Evolutionary conservation across 2,797 vertebrate genomes (phyloP), one percentile per base, ranked within the genome.

Genomic region (Rhinatrema bivittatum): DNA sequence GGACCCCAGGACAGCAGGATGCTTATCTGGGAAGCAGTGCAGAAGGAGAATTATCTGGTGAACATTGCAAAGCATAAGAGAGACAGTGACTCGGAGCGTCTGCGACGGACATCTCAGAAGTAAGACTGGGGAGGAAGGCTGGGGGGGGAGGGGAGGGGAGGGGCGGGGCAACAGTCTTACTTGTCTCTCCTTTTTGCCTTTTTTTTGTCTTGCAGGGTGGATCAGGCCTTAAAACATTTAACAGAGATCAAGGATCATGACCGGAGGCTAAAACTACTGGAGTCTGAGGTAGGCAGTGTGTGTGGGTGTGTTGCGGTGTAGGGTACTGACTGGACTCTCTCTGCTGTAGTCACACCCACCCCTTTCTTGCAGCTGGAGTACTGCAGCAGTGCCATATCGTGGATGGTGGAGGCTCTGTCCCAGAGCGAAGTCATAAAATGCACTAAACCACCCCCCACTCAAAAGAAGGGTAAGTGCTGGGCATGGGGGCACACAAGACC

Each of bases 41-140:
- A 88, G 50, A 92, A 90, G 53, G 90, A 91, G 70, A 88, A 84
- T 42, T 72, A 86, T 29, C 67, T 93, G 13, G 62, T 81, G 3
- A 62, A 50, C 1, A 79, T 74, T 10, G 74, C 70, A 20, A 85
- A 87, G 47, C 65, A 57, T 15, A 75, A 78, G 20, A 68, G 85
- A 13, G 86, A 91, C 16, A 85, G 84, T 2, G 85, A 91, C 65
- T 68, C 78, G 0, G 85, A 84, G 29, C 68, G 82, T 2, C 79
- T 93, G 10, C 84, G 82, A 44, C 68, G 74, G 21, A 90, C 84
- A 0, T 89, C 88, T 5, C 52, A 79, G 53, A 93, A 90, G 90
- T 93, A 62, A 76, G 71, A 20, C 42, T 7, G 12, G 36, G 20
- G 14, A n/a, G 10, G 7, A 21, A 3, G 1, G 2, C 2, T 0